Base-by-base conservation (phyloP, 1,140 invertebrate genomes). In the Branchinecta lynchi region DNA sequence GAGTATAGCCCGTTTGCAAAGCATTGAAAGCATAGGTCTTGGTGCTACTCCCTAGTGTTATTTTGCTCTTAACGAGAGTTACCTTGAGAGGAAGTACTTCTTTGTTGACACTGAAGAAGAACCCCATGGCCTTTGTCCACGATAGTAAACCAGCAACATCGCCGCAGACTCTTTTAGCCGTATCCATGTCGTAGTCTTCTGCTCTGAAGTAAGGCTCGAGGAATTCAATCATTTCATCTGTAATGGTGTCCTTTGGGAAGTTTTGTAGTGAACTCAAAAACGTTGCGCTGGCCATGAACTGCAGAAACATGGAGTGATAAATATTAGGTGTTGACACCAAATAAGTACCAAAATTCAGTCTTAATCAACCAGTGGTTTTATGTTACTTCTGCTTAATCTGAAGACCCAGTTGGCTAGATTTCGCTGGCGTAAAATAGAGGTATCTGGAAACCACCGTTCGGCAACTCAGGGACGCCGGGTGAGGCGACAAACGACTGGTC, bases 111-210 rank as follows among this genome's bases (percentile, higher is more conserved):
- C 89, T 89, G 77, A 93, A 93, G 76, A 97, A 97, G 75, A 93
- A 91, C 3, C 89, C 86, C 94, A 98, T 98, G 7, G 94, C 93
- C 80, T 94, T 93, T 0, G 95, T 97, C 95, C 95, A 98, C 0
- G 92, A 94, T n/a, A 95, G 77, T 3, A 98, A 80, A 43, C 93
- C 94, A 44, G 94, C 93, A 0, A 98, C 94, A 76, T 97, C 94
- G 69, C 93, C 94, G 77, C 93, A 97, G 12, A 97, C 94, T 73
- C 93, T 83, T 77, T 91, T 89, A 0, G 94, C 95, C 51, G 89
- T 95, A 76, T 97, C 93, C 88, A 96, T 92, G 76, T 93, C 93
- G 75, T 97, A 98, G 78, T 97, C 94, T 68, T 83, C 81, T 74
- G 20, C 20, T 8, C 71, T 85, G 72, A 97, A 90, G 78, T 96